Percentiles rank a stretch among this genome's conserved stretches.
These are phyloP conservation scores for Tiaroga cobitis DNA, from an alignment of 2,797 vertebrate genomes.

Conservation along the genomic window DNA sequence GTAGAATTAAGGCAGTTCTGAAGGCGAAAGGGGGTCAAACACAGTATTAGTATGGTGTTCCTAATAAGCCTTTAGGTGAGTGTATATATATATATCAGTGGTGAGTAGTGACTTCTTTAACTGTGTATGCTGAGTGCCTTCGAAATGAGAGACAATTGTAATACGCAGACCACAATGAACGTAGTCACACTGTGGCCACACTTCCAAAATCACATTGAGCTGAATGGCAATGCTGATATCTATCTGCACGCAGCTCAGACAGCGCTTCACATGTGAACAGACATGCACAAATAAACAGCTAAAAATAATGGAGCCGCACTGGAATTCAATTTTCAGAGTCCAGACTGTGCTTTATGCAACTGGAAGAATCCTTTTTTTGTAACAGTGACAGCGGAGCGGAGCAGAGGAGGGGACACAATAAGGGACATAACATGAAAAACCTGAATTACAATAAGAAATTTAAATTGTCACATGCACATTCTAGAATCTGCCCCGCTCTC, in stretches of 20 bases:
- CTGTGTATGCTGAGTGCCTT: too few species aligned
- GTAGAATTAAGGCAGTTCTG: too few species aligned
- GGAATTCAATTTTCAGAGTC: constrained; percentile 71
- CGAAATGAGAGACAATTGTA: background rate
- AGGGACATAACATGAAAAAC: too few species aligned
- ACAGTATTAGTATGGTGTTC: too few species aligned
- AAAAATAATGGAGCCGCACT: constrained; percentile 59
- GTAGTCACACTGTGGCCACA: constrained; percentile 53
- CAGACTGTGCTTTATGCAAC: constrained; percentile 60
- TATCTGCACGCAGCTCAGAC: background rate
- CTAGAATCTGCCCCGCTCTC: too few species aligned
- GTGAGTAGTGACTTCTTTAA: too few species aligned
- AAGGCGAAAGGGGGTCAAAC: too few species aligned
- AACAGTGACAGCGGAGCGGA: constrained; percentile 65
- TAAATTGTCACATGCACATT: too few species aligned
- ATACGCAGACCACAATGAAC: constrained; percentile 27
- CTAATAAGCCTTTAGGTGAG: too few species aligned
- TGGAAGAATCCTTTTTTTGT: constrained; percentile 66
- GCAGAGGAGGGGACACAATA: constrained; percentile 46
- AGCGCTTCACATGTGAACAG: background rate
- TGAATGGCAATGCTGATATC: constrained; percentile 10
- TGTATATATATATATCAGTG: too few species aligned
- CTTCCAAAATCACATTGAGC: constrained; percentile 54
- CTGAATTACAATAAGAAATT: too few species aligned
- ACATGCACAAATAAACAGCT: constrained; percentile 57